Base-by-base conservation (phyloP, 2,888 invertebrate species). In the Cryptus viduatorius region DNA sequence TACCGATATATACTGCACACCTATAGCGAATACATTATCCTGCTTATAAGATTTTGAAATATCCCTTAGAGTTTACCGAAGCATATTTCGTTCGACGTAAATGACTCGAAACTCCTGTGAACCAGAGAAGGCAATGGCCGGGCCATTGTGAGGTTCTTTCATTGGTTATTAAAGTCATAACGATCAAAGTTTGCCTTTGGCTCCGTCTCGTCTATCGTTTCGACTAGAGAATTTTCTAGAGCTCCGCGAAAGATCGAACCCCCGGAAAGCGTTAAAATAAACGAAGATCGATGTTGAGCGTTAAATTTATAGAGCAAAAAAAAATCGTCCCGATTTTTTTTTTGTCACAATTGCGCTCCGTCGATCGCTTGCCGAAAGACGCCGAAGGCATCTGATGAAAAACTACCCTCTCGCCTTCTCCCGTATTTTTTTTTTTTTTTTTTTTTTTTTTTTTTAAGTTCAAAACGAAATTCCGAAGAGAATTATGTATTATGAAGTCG, bases 151-250 rank as follows among this genome's bases (percentile, higher is more conserved):
- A 4, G n/a, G 48, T 48, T 56, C 29, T 71, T 16, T 56, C 5
- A 53, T 24, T 37, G 37, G 37, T 37, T 37, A 37, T 7, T 37
- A 37, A 37, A 37, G 37, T 37, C 37, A 8, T 37, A 37, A 71
- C 69, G 69, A 69, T 53, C 56, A 4, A 71, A 71, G 53, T 71
- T 56, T 19, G 19, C 37, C 37, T 53, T 42, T 10, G 37, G 19
- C 50, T 69, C 12, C 42, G 29, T 24, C 61, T 37, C 37, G 53
- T 53, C 61, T 8, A 14, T 16, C 42, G 42, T 31, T 71, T 56
- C 12, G 71, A 10, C 42, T 42, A 16, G 14, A 14, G 42, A 71
- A 14, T 37, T 56, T 53, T 53, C 3, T 12, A 12, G 12, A 71
- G 16, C 16, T 31, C 24, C 19, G 10, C 24, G 29, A 24, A 4